Percentiles rank a stretch among this genome's conserved stretches.
Conservation (phyloP, 2,888 invertebrate species). For the Thymelicus lineola region DNA sequence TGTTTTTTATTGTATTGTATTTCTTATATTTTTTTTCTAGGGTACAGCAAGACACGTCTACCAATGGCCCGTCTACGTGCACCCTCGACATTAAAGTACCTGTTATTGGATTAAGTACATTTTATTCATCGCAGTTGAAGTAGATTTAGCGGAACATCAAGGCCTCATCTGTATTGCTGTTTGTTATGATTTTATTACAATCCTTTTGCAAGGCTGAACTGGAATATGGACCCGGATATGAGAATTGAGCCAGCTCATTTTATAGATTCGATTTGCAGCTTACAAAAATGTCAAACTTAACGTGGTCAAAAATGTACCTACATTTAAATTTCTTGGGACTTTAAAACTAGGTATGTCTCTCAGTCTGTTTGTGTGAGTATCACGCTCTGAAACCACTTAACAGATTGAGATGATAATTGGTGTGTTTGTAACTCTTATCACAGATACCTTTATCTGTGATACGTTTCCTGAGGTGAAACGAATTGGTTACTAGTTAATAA, state of each 20-base stretch:
- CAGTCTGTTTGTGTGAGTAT: no score
- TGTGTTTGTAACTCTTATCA: no score
- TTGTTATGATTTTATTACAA: neutral
- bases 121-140: conserved; percentile 46
- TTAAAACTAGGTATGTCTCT: no score
- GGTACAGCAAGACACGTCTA: conserved; percentile 61
- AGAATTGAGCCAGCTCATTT: conserved; percentile 9
- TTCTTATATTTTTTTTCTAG: conserved; percentile 52
- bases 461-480: no score
- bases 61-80: conserved; percentile 72
- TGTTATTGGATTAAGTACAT: conserved; percentile 38
- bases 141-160: conserved; percentile 29
- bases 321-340: no score
- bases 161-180: conserved; percentile 31
- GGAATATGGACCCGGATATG: conserved; percentile 2
- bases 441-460: no score
- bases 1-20: neutral
- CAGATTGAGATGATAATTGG: no score
- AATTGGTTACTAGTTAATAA: no score
- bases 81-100: conserved; percentile 61
- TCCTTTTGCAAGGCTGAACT: conserved; percentile 23
- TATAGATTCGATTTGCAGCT: no score
- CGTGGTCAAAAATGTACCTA: no score
- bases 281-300: no score
- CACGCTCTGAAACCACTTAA: no score